Base-by-base conservation (phyloP, 2,888 invertebrate species). In the Antitype chi region DNA sequence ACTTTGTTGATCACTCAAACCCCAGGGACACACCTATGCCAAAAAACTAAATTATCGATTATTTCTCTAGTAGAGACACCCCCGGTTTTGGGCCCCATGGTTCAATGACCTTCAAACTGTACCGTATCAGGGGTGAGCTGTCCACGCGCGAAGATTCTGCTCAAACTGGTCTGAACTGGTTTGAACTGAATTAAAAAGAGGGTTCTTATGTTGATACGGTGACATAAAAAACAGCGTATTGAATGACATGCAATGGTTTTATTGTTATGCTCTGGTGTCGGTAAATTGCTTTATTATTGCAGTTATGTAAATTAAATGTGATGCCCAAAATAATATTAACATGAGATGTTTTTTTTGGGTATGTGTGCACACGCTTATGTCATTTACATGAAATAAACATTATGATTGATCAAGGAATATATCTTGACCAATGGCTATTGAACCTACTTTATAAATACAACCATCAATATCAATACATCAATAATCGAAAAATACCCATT, bases 21-120 rank as follows among this genome's bases (percentile, higher is more conserved):
- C 74, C 78, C 67, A n/a, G 53, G 63, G 85, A 71, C 70, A 68
- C 70, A 80, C 75, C 67, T 78, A 74, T 80, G 78, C 78, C 72
- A 87, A 84, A 85, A 78, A 87, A 86, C 81, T 76, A 82, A 77
- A 85, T 72, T 87, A 92, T 89, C 84, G 89, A 90, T 89, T 87
- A 86, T 86, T 81, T 79, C 77, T 85, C 78, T 82, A 77, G 79
- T 85, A 84, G 82, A 88, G 81, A 85, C 88, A 86, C 89, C 89
- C 87, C 78, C 75, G 70, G 84, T 86, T 79, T 78, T 76, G 78
- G 76, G 84, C 85, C 89, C 89, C 84, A 78, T 79, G 85, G 92
- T 90, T 92, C 92, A 90, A 88, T 76, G 89, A 90, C 92, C 92
- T 87, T 84, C 86, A 86, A 85, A 89, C 73, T 75, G 80, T 72